Percentiles rank a stretch among this genome's conserved stretches.
Evolutionary conservation across 2,113 vertebrate species (phyloP).

Genomic region (Macquaria australasica): DNA sequence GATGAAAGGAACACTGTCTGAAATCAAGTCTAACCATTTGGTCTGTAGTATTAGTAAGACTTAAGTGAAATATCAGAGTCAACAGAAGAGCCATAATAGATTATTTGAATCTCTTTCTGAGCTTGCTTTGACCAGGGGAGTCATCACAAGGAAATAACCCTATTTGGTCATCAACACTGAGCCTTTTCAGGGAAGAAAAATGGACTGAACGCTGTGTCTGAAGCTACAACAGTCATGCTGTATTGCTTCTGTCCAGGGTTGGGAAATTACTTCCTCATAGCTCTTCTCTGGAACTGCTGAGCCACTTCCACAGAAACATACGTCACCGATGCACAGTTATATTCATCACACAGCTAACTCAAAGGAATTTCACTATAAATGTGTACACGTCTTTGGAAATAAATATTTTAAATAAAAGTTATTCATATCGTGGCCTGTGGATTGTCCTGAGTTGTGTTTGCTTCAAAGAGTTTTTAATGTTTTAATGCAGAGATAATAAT

Average conservation of each 20-base stretch:
- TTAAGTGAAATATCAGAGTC: background rate
- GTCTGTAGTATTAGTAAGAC: background rate
- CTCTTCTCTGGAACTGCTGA: conserved; percentile 51
- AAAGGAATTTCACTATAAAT: too few species aligned
- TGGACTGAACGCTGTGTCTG: background rate
- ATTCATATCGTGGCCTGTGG: background rate
- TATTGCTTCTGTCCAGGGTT: background rate
- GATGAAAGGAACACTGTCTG: too few species aligned
- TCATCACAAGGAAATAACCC: background rate
- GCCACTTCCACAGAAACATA: conserved; percentile 31
- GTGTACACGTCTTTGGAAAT: too few species aligned
- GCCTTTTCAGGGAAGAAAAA: background rate
- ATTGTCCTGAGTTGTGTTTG: conserved; percentile 12
- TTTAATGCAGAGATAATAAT: background rate
- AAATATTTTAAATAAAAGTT: conserved; percentile 12
- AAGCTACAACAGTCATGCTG: background rate
- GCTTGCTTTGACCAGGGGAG: background rate
- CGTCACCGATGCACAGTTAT: fast-evolving
- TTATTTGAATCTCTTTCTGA: background rate
- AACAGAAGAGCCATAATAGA: background rate
- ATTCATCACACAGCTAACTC: background rate
- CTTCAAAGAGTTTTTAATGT: background rate
- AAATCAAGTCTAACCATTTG: background rate
- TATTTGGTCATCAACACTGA: background rate
- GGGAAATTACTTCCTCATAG: conserved; percentile 58